Percentiles rank a stretch among this genome's conserved stretches.
Evolutionary conservation across 2,797 vertebrate genomes (phyloP).

Genomic region (Presbytis comata): DNA sequence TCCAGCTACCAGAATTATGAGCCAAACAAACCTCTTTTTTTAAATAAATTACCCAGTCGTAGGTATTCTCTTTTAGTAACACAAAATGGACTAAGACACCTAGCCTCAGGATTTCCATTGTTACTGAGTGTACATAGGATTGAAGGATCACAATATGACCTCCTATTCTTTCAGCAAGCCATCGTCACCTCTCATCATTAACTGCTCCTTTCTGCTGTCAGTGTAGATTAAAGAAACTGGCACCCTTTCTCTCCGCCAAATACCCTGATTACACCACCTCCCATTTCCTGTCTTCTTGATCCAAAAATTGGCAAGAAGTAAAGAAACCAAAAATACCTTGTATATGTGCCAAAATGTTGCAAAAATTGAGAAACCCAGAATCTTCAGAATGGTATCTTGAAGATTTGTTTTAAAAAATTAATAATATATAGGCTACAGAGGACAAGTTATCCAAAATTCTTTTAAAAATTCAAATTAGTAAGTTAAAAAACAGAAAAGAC

Average conservation of each 20-base stretch:
- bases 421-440: not conserved
- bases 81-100: not conserved
- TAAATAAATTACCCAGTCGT: not conserved
- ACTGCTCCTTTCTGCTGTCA: not conserved
- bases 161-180: not conserved
- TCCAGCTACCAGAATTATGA: not conserved
- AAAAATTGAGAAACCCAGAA: slow-evolving; percentile 10
- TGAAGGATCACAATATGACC: not conserved
- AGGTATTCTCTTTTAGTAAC: not conserved
- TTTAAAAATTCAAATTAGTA: slow-evolving; percentile 35
- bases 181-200: not conserved
- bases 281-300: not conserved
- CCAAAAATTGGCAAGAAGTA: not conserved
- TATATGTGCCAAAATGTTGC: not conserved
- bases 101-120: not conserved
- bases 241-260: not conserved
- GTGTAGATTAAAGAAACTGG: not conserved
- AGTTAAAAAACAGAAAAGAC: not conserved
- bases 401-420: not conserved
- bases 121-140: not conserved
- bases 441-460: slow-evolving; percentile 3
- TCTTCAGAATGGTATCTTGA: not conserved
- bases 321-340: slow-evolving; percentile 5
- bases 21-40: not conserved
- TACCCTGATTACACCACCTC: not conserved